phyloP scores from a whole-genome alignment of 2,888 invertebrate genomes.

The Eumacrocentrus americanus region DNA sequence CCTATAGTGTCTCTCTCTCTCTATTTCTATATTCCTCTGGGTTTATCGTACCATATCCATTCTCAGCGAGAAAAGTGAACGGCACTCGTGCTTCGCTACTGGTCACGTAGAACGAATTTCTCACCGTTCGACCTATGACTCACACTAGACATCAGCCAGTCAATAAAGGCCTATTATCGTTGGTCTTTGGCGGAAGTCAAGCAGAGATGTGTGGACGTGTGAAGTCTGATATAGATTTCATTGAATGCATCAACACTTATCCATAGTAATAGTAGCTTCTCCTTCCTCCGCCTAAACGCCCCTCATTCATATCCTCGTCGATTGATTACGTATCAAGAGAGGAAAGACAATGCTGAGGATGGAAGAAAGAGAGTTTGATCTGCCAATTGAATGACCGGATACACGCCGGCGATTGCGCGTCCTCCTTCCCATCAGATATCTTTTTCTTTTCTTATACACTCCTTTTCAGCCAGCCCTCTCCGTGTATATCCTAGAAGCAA shows the following conservation, averaged over 20 bases:
- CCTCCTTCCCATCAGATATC: constrained; percentile 28
- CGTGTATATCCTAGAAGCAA: constrained; percentile 3
- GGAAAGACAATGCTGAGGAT: constrained; percentile 9
- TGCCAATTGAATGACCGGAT: constrained; percentile 55
- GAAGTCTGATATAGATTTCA: no score
- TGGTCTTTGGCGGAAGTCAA: no score
- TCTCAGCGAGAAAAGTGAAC: constrained; percentile 34
- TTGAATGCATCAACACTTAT: no score
- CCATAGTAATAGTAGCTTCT: no score
- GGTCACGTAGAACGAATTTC: constrained; percentile 32
- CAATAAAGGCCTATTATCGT: no score
- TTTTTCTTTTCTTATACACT: background rate
- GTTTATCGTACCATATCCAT: constrained; percentile 16
- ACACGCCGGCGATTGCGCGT: constrained; percentile 48
- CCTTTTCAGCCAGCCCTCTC: background rate
- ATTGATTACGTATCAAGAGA: background rate
- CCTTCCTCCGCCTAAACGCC: no score
- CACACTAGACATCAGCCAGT: constrained; percentile 7
- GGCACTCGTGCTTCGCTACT: constrained; percentile 29
- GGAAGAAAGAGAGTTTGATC: constrained; percentile 28
- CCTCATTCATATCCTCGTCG: background rate
- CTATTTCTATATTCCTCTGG: background rate
- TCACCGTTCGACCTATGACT: constrained; percentile 31
- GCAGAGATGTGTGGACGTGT: no score
- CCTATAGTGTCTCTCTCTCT: background rate